A percentile compares a stretch with the other conserved stretches of the same genome.
phyloP scores from a whole-genome alignment of 2,113 vertebrate genomes.

The Grammomys surdaster region DNA sequence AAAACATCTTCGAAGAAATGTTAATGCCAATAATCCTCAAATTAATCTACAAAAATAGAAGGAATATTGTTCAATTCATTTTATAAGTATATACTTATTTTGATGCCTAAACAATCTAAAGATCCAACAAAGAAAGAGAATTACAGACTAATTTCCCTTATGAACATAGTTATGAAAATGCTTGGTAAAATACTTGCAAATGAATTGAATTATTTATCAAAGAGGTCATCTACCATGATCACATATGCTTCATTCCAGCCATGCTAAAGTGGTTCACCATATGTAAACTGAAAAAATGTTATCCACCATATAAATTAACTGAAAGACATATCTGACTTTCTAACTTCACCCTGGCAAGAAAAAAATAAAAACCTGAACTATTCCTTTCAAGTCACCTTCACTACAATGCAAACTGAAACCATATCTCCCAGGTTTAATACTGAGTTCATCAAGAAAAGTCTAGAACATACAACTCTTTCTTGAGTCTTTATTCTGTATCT shows the following conservation, averaged over 20 bases:
- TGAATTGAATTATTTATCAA: not conserved
- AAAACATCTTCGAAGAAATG: not conserved
- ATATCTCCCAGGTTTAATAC: not conserved
- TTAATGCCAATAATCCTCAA: not conserved
- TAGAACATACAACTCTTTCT: not conserved
- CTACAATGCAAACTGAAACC: not conserved
- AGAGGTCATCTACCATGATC: not conserved
- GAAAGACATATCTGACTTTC: not conserved
- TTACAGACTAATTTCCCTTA: not conserved
- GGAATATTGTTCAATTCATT: not conserved
- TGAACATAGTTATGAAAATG: not conserved
- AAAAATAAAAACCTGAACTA: not conserved
- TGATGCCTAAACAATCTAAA: not conserved
- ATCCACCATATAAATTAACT: not conserved
- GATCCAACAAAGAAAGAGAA: not conserved
- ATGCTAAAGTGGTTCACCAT: not conserved
- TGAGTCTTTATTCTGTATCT: not conserved
- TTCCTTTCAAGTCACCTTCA: not conserved
- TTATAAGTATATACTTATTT: not conserved
- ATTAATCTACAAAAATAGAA: not conserved
- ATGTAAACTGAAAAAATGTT: too few species aligned
- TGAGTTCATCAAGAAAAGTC: not conserved
- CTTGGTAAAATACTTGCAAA: not conserved
- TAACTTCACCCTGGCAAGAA: not conserved
- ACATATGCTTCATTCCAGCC: not conserved